phyloP scores from a whole-genome alignment of 2,888 invertebrate genomes.

The Eupelmus urozonus region DNA sequence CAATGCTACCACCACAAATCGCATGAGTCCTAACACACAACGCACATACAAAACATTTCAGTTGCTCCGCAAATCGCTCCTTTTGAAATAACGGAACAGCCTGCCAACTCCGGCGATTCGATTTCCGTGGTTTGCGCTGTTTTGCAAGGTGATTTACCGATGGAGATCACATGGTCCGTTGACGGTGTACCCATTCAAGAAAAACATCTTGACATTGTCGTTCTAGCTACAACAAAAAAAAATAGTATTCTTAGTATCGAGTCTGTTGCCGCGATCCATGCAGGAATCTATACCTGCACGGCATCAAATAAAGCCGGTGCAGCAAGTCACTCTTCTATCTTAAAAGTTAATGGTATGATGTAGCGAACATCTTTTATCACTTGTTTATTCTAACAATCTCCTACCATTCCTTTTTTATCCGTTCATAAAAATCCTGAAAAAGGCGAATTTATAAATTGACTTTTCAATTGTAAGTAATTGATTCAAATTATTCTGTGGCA shows the following conservation, averaged over 20 bases:
- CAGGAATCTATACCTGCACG: constrained; percentile 79
- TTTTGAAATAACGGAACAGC: constrained; percentile 86
- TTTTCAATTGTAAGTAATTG: too few relatives aligned
- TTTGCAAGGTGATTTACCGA: constrained; percentile 87
- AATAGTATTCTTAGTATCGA: constrained; percentile 80
- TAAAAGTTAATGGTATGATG: constrained; percentile 79
- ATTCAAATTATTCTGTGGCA: too few relatives aligned
- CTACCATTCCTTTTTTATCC: not conserved
- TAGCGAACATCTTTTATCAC: not conserved
- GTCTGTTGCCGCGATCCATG: constrained; percentile 78
- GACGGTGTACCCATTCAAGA: constrained; percentile 73
- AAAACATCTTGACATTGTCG: constrained; percentile 73
- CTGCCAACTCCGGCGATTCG: constrained; percentile 88
- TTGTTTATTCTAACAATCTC: not conserved
- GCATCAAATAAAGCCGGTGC: constrained; percentile 79
- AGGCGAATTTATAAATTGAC: too few relatives aligned
- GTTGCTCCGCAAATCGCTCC: constrained; percentile 86
- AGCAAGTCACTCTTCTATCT: constrained; percentile 78
- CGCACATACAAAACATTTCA: constrained; percentile 68
- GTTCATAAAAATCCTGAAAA: not conserved
- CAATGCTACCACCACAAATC: not conserved
- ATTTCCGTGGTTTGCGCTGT: constrained; percentile 87
- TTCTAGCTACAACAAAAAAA: constrained; percentile 77
- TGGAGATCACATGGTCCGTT: constrained; percentile 78
- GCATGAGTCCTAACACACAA: constrained; percentile 33